Conservation (phyloP, 1,140 invertebrate genomes). For the Drosophila mayri region DNA sequence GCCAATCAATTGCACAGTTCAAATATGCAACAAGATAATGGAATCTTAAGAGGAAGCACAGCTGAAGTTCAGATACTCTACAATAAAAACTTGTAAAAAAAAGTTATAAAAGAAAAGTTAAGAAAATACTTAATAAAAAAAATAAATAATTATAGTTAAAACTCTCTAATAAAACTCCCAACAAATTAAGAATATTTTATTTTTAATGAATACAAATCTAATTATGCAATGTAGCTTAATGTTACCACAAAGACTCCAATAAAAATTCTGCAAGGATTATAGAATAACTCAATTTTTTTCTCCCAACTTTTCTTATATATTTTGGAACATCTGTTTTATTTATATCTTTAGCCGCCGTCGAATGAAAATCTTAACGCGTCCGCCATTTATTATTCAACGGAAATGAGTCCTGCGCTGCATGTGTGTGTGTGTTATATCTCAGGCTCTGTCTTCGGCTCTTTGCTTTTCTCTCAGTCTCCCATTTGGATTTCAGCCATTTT, state of each 20-base stretch:
- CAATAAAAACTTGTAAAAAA: background rate
- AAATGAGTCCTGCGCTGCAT: slow-evolving; percentile 57
- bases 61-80: background rate
- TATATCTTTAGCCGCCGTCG: slow-evolving; percentile 42
- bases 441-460: slow-evolving; percentile 1
- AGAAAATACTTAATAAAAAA: no score
- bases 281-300: background rate
- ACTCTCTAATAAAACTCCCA: background rate
- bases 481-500: slow-evolving; percentile 5
- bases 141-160: no score
- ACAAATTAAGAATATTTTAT: background rate
- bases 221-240: background rate
- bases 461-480: background rate
- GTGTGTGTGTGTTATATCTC: slow-evolving; percentile 9
- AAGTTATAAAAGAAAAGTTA: no score
- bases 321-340: slow-evolving; percentile 46
- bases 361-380: slow-evolving; percentile 32
- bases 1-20: slow-evolving; percentile 72
- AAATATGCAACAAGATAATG: slow-evolving; percentile 47
- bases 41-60: background rate
- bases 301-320: background rate
- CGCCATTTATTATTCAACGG: slow-evolving; percentile 69
- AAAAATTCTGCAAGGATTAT: no score
- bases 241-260: background rate
- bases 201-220: background rate